phyloP scores from a whole-genome alignment of 2,888 invertebrate genomes.

The Eupithecia inturbata region DNA sequence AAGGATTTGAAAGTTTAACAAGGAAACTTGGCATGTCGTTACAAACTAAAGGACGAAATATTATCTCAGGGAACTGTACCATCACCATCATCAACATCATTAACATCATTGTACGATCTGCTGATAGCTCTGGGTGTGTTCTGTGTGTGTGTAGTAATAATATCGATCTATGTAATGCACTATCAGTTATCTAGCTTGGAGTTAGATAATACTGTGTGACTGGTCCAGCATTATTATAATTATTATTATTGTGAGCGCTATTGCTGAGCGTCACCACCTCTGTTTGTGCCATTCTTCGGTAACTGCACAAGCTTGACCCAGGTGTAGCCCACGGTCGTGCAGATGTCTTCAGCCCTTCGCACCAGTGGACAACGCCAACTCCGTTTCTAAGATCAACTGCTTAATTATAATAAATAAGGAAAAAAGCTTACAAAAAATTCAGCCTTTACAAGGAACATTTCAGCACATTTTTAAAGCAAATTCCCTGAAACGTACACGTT shows the following conservation, averaged over 20 bases:
- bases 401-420: background rate
- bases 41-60: background rate
- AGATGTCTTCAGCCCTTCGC: background rate
- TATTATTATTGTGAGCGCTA: background rate
- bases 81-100: too few species aligned
- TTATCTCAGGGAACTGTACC: background rate
- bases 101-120: too few species aligned
- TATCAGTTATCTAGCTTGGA: too few species aligned
- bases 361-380: background rate
- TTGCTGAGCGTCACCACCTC: background rate
- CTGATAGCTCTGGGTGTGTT: background rate
- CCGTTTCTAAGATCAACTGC: background rate
- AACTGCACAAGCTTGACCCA: background rate
- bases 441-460: background rate
- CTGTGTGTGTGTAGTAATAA: too few species aligned
- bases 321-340: background rate
- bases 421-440: background rate
- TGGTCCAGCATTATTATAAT: background rate
- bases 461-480: background rate
- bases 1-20: background rate
- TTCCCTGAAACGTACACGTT: constrained; percentile 2
- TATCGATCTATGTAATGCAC: too few species aligned
- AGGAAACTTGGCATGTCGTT: background rate
- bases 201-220: background rate
- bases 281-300: background rate